phyloP scores from a whole-genome alignment of 2,113 vertebrate genomes.

The Ptilorrhoa leucosticta region DNA sequence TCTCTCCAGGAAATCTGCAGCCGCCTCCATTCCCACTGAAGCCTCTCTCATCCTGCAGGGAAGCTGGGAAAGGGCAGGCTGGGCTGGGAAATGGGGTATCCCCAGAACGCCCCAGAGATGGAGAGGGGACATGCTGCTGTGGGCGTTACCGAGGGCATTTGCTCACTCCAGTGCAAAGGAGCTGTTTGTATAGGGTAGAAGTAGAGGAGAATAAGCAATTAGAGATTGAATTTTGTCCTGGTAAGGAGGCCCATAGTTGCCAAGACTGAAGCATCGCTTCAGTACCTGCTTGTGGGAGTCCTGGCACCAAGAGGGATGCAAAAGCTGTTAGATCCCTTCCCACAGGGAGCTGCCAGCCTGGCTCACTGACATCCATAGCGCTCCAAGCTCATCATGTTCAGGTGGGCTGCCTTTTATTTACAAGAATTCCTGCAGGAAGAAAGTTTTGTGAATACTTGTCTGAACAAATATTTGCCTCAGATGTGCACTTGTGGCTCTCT shows the following conservation, averaged over 20 bases:
- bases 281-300: background rate
- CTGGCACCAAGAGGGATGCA: background rate
- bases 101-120: background rate
- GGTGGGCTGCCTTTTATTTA: background rate
- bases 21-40: background rate
- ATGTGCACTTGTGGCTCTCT: background rate
- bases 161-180: background rate
- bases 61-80: background rate
- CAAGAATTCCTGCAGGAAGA: background rate
- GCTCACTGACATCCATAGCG: background rate
- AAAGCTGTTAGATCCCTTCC: background rate
- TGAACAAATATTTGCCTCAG: background rate
- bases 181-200: background rate
- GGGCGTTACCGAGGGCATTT: accelerated
- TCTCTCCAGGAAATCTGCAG: background rate
- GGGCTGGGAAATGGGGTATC: background rate
- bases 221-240: background rate
- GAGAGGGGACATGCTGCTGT: background rate
- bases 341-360: background rate
- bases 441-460: background rate
- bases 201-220: background rate
- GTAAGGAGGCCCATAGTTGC: background rate
- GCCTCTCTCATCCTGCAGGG: background rate
- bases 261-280: background rate
- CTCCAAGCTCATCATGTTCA: background rate